A percentile compares a stretch with the other conserved stretches of the same genome.
Conservation (phyloP, 2,797 vertebrate genomes). For the Hapalemur alaotrensis region DNA sequence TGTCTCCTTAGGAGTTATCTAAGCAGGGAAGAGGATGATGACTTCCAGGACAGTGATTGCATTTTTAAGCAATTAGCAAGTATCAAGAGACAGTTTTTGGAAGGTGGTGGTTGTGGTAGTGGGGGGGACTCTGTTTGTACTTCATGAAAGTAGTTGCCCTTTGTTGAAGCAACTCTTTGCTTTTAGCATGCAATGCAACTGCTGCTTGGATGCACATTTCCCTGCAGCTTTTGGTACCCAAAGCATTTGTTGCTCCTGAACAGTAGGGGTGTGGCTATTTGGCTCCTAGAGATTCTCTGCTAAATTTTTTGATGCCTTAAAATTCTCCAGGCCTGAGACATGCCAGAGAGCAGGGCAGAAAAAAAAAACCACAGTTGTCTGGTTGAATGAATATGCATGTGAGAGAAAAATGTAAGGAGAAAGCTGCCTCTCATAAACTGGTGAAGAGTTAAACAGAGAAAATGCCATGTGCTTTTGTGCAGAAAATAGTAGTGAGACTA, state of each 20-base stretch:
- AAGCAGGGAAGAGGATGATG: conserved; percentile 36
- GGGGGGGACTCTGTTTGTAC: background rate
- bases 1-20: conserved; percentile 39
- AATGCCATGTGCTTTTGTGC: background rate
- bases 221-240: background rate
- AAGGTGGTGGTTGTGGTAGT: background rate
- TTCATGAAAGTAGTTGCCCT: background rate
- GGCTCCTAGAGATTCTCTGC: background rate
- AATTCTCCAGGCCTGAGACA: background rate
- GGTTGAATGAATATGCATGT: background rate
- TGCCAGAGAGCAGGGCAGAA: conserved; percentile 39
- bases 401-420: background rate
- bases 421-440: background rate
- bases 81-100: conserved; percentile 26
- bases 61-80: conserved; percentile 34
- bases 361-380: background rate
- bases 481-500: background rate
- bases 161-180: background rate
- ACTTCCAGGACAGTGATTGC: conserved; percentile 23
- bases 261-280: background rate
- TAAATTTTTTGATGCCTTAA: conserved; percentile 46
- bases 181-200: background rate
- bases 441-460: conserved; percentile 1
- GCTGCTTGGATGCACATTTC: background rate
- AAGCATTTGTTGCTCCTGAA: background rate